These are phyloP conservation scores for Hypotaenidia philippensis DNA, from an alignment of 2,797 vertebrate species.

Conservation along the genomic window DNA sequence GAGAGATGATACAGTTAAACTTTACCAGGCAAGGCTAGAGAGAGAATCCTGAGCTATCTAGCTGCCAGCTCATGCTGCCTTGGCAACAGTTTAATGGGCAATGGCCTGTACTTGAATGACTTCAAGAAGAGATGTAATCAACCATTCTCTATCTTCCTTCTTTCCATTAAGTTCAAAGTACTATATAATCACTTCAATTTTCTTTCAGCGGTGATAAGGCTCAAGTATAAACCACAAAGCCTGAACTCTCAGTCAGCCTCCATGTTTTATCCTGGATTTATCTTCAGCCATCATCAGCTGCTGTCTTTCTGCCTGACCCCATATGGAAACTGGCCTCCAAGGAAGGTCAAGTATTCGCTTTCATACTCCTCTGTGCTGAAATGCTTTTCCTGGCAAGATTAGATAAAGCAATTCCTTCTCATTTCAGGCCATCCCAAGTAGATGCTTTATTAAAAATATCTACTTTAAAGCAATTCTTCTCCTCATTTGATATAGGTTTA, in stretches of 20 bases:
- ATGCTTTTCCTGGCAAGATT: constrained; percentile 68
- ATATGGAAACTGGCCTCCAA: constrained; percentile 33
- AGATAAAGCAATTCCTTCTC: constrained; percentile 71
- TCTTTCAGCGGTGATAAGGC: constrained; percentile 14
- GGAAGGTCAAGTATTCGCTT: constrained; percentile 49
- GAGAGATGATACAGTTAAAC: neutral
- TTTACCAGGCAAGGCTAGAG: neutral
- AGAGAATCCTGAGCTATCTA: neutral
- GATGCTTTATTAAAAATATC: constrained; percentile 31
- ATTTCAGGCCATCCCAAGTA: constrained; percentile 55
- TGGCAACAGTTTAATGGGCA: constrained; percentile 31
- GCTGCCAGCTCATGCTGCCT: neutral
- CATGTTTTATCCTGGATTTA: constrained; percentile 12
- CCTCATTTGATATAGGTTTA: constrained; percentile 12
- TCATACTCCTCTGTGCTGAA: constrained; percentile 50
- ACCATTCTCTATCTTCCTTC: constrained; percentile 25
- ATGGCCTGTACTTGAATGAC: constrained; percentile 15
- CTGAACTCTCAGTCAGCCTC: constrained; percentile 2
- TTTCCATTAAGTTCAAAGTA: constrained; percentile 65
- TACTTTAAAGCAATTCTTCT: constrained; percentile 59
- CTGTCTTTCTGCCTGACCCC: constrained; percentile 54
- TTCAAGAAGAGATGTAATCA: constrained; percentile 54
- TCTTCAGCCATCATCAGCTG: constrained; percentile 52
- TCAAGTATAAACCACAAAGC: neutral
- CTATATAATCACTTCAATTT: constrained; percentile 60